These are phyloP conservation scores for Meteorus sp. DNA, from an alignment of 1,140 invertebrate genomes.

Conservation along the genomic window DNA sequence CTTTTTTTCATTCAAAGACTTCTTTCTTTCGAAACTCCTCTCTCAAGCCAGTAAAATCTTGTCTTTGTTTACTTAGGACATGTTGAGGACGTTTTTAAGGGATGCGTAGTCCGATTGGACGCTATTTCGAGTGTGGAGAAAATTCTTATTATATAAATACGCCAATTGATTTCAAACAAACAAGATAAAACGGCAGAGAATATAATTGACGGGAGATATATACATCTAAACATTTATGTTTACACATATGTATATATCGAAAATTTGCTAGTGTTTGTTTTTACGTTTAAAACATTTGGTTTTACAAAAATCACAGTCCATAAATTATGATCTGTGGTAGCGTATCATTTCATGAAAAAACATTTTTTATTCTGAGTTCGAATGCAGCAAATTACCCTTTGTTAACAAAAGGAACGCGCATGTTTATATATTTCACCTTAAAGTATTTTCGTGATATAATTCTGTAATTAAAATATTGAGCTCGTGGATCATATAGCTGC, in stretches of 20 bases:
- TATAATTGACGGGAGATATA: not conserved
- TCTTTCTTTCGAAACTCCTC: conserved; percentile 36
- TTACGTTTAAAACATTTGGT: not conserved
- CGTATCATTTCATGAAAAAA: not conserved
- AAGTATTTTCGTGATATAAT: not conserved
- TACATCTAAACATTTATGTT: not conserved
- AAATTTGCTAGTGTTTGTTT: too few species aligned
- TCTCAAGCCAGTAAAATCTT: conserved; percentile 31
- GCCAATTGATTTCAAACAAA: not conserved
- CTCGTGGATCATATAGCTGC: too few species aligned
- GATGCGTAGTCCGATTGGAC: conserved; percentile 44
- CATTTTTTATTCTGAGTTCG: not conserved
- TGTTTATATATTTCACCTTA: not conserved
- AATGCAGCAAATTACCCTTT: conserved; percentile 21
- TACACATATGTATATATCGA: too few species aligned
- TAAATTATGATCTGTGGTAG: conserved; percentile 9
- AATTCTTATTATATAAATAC: conserved; percentile 38
- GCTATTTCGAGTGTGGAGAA: conserved; percentile 50
- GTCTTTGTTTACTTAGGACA: conserved; percentile 39
- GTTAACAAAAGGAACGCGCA: conserved; percentile 17
- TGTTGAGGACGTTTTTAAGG: conserved; percentile 44
- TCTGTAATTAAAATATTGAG: too few species aligned
- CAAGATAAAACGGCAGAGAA: not conserved
- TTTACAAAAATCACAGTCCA: conserved; percentile 4
- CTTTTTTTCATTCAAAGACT: conserved; percentile 8